Percentiles rank a stretch among this genome's conserved stretches.
Evolutionary conservation across 2,113 vertebrate genomes (phyloP).

Genomic region (Python bivittatus): DNA sequence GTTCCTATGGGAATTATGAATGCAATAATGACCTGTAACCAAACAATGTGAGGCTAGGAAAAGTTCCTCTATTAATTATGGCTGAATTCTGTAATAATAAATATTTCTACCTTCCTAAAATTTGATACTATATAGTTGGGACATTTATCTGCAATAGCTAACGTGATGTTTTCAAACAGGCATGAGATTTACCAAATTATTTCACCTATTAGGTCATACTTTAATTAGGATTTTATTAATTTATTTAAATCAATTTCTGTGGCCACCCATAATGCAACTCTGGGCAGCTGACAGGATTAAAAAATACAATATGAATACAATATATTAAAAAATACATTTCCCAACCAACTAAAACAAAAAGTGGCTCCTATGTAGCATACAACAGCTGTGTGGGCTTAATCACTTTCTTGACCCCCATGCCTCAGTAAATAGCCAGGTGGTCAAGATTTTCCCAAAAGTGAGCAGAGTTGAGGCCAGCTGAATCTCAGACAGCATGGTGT

Average conservation of each 20-base stretch:
- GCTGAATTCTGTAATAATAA: background rate
- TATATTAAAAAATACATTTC: background rate
- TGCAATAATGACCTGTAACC: background rate
- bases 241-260: background rate
- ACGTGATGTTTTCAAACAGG: background rate
- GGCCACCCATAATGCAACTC: background rate
- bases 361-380: background rate
- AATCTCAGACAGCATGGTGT: background rate
- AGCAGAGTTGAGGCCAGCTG: background rate
- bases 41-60: background rate
- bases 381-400: background rate
- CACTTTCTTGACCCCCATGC: background rate
- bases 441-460: background rate
- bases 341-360: background rate
- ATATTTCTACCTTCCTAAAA: background rate
- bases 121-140: background rate
- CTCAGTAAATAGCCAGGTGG: background rate
- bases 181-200: background rate
- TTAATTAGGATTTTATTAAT: background rate
- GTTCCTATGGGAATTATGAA: background rate
- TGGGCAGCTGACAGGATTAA: background rate
- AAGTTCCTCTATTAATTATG: background rate
- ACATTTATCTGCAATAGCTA: background rate
- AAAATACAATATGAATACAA: background rate
- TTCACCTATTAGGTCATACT: background rate